Percentiles rank a stretch among this genome's conserved stretches.
Evolutionary conservation across 2,797 vertebrate species (phyloP).

Genomic region (Typhlichthys eigenmanni): DNA sequence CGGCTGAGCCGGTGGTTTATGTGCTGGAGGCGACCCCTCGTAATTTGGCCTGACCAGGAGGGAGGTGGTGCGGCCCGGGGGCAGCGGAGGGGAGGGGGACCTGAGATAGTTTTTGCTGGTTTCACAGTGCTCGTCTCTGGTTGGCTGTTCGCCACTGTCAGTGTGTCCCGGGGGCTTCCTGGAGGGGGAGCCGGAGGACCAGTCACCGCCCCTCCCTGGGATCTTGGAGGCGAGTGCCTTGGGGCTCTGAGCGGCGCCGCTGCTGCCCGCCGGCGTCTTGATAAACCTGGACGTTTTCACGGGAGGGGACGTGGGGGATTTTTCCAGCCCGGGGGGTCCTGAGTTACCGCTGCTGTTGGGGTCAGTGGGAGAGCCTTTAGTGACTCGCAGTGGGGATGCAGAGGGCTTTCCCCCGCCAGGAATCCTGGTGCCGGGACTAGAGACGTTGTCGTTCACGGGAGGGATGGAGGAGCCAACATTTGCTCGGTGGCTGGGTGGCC

Average conservation of each 20-base stretch:
- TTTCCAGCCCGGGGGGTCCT: constrained; percentile 68
- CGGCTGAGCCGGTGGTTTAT: constrained; percentile 68
- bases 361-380: constrained; percentile 58
- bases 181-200: constrained; percentile 68
- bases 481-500: constrained; percentile 59
- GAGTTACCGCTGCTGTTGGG: constrained; percentile 48
- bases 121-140: constrained; percentile 80
- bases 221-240: constrained; percentile 61
- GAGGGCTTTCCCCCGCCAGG: constrained; percentile 77
- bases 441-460: constrained; percentile 48
- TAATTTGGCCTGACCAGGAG: constrained; percentile 84
- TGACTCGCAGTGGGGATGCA: constrained; percentile 77
- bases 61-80: constrained; percentile 86
- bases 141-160: constrained; percentile 77
- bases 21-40: constrained; percentile 70
- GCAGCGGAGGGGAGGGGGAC: constrained; percentile 82
- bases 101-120: constrained; percentile 69
- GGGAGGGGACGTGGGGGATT: constrained; percentile 71
- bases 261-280: constrained; percentile 71
- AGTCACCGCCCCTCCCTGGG: constrained; percentile 50
- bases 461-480: constrained; percentile 71
- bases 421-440: constrained; percentile 78
- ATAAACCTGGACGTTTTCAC: constrained; percentile 79
- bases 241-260: constrained; percentile 65
- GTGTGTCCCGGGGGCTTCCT: constrained; percentile 67